A percentile compares a stretch with the other conserved stretches of the same genome.
Conservation (phyloP, 2,888 invertebrate genomes). For the Petrophora chlorosata region DNA sequence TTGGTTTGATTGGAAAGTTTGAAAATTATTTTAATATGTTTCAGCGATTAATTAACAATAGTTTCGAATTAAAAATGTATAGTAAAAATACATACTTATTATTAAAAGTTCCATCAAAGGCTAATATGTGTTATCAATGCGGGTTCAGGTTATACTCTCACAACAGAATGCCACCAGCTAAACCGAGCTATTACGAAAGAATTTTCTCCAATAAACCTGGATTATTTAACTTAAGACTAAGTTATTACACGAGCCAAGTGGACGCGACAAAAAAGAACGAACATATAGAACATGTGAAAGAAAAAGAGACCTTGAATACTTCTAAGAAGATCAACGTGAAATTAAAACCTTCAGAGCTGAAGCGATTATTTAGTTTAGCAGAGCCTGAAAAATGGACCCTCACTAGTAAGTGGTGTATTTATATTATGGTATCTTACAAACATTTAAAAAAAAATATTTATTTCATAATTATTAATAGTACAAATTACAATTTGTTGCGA, state of each 20-base stretch:
- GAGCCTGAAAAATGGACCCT: slow-evolving; percentile 86
- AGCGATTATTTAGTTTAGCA: slow-evolving; percentile 82
- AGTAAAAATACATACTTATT: slow-evolving; percentile 59
- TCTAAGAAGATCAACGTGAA: slow-evolving; percentile 73
- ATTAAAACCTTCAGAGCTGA: slow-evolving; percentile 81
- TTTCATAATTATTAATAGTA: neutral
- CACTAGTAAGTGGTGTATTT: slow-evolving; percentile 74
- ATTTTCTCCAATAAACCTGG: slow-evolving; percentile 53
- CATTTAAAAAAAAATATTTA: too few relatives aligned
- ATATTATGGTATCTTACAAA: too few relatives aligned
- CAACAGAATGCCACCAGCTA: slow-evolving; percentile 53
- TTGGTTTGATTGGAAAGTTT: slow-evolving; percentile 36
- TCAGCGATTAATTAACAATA: slow-evolving; percentile 62
- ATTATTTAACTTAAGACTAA: slow-evolving; percentile 55
- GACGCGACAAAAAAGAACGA: slow-evolving; percentile 66
- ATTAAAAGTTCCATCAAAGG: slow-evolving; percentile 49
- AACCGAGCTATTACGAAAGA: slow-evolving; percentile 67
- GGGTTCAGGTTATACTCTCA: slow-evolving; percentile 69
- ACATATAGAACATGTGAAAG: slow-evolving; percentile 51
- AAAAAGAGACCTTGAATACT: slow-evolving; percentile 52
- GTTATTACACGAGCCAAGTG: slow-evolving; percentile 68
- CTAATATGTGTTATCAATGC: slow-evolving; percentile 66
- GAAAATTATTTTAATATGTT: slow-evolving; percentile 62
- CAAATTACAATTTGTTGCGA: neutral
- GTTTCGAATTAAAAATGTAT: slow-evolving; percentile 64